Evolutionary conservation across 2,113 vertebrate species (phyloP), one percentile per base, ranked within the genome.

Genomic region (Actenoides lindsayi): DNA sequence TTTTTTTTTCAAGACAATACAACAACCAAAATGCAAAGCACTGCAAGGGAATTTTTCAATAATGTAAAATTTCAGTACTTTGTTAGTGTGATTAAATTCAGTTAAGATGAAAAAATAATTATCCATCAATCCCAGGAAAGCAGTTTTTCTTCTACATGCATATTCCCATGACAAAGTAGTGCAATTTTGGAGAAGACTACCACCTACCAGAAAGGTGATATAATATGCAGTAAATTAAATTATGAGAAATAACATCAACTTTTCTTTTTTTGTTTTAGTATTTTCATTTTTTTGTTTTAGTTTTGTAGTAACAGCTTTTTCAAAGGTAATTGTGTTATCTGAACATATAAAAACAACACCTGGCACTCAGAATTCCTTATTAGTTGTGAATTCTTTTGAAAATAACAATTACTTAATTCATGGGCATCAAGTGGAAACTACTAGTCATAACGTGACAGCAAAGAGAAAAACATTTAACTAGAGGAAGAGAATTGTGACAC

Each of bases 171-270:
- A 87, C 31, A 85, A 87, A 95, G 35, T 60, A 87, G 33, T 67
- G 13, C n/a, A 85, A 93, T 95, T 94, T 69, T 85, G 63, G 88
- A 95, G 65, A 95, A 89, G 39, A 96, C 85, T 91, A 91, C 33
- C 51, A 90, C 70, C 48, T 91, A 83, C 64, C 50, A 92, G 57
- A 95, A 74, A 85, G 93, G 20, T 8, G 23, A 79, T 74, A 62
- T 59, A 74, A 95, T 94, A 89, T 35, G 27, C 14, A 92, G 28
- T 53, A 86, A 80, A 90, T 80, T 41, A 71, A 87, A 89, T 80
- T 79, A 74, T 11, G 1, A 96, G 63, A 54, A 95, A 63, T 30
- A 88, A 46, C 50, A 62, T 7, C 25, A 18, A 57, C 20, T 67
- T 70, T 39, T 76, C 74, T 53, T 39, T 30, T 78, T 42, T 67